A percentile compares a stretch with the other conserved stretches of the same genome.
Conservation (phyloP, 1,140 invertebrate species). For the Octopus sinensis region DNA sequence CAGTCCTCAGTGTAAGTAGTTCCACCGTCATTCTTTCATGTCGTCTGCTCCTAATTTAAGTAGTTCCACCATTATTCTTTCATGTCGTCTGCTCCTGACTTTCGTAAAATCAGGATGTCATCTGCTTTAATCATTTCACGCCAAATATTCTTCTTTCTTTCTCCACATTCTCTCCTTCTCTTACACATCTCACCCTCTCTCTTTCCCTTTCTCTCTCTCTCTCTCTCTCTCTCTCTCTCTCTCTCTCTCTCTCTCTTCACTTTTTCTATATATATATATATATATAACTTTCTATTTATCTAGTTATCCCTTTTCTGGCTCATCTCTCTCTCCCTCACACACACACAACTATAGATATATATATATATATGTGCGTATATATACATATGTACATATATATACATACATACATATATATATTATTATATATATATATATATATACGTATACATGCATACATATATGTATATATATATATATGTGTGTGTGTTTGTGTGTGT, state of each 20-base stretch:
- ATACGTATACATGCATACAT: not conserved
- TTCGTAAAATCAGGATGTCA: no score
- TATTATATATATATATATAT: not conserved
- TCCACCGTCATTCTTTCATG: no score
- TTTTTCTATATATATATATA: not conserved
- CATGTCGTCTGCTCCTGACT: no score
- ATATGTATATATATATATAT: not conserved
- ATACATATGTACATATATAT: not conserved
- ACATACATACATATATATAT: not conserved
- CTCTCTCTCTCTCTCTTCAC: not conserved
- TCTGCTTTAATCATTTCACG: no score
- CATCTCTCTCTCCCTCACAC: not conserved
- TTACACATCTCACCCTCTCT: not conserved
- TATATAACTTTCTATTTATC: not conserved
- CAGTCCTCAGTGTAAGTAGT: constrained; percentile 46
- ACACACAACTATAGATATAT: not conserved
- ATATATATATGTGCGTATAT: not conserved
- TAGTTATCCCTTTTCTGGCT: not conserved
- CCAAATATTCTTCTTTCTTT: not conserved
- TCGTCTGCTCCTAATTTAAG: constrained; percentile 23
- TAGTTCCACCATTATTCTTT: not conserved
- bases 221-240: not conserved
- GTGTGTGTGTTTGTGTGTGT: not conserved
- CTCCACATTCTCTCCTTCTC: not conserved
- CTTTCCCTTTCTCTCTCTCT: not conserved